A percentile compares a stretch with the other conserved stretches of the same genome.
Evolutionary conservation across 2,888 invertebrate genomes (phyloP).

Genomic region (Caenorhabditis imperialis): DNA sequence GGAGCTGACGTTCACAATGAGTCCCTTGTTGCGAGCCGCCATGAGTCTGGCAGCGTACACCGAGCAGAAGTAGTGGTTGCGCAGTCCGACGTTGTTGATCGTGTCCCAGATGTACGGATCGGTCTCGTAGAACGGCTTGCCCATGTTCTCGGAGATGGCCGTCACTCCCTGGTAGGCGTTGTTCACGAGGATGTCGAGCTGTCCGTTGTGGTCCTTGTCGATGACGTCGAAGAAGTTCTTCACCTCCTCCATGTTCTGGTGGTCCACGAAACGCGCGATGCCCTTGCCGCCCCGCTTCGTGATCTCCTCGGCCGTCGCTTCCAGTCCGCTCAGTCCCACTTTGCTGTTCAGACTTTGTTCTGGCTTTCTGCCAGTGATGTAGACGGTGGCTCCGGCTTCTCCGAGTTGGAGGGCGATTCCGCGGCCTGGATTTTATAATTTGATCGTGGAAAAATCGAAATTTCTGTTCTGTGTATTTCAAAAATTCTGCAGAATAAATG

Average conservation of each 20-base stretch:
- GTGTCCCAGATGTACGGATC: constrained; percentile 78
- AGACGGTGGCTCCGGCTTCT: constrained; percentile 68
- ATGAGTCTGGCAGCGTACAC: constrained; percentile 78
- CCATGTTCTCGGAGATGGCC: constrained; percentile 66
- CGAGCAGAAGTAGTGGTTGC: constrained; percentile 80
- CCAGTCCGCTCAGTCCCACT: constrained; percentile 37
- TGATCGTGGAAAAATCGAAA: neutral
- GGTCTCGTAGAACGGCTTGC: constrained; percentile 78
- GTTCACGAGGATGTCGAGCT: constrained; percentile 65
- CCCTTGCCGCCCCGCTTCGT: constrained; percentile 61
- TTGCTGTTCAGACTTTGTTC: constrained; percentile 49
- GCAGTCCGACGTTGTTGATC: constrained; percentile 66
- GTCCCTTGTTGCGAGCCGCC: constrained; percentile 78
- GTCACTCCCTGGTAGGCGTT: constrained; percentile 66
- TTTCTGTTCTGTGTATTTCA: no score
- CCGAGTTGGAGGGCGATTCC: constrained; percentile 68
- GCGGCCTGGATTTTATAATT: constrained; percentile 43
- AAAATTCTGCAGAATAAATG: no score
- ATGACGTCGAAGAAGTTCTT: constrained; percentile 57
- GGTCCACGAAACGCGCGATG: constrained; percentile 58
- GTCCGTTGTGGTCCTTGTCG: constrained; percentile 49
- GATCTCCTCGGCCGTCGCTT: constrained; percentile 54
- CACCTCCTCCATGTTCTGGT: constrained; percentile 61
- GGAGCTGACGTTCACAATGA: constrained; percentile 80
- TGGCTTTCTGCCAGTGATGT: constrained; percentile 65